A percentile compares a stretch with the other conserved stretches of the same genome.
phyloP scores from a whole-genome alignment of 2,888 invertebrate species.

The Crematogaster levior region DNA sequence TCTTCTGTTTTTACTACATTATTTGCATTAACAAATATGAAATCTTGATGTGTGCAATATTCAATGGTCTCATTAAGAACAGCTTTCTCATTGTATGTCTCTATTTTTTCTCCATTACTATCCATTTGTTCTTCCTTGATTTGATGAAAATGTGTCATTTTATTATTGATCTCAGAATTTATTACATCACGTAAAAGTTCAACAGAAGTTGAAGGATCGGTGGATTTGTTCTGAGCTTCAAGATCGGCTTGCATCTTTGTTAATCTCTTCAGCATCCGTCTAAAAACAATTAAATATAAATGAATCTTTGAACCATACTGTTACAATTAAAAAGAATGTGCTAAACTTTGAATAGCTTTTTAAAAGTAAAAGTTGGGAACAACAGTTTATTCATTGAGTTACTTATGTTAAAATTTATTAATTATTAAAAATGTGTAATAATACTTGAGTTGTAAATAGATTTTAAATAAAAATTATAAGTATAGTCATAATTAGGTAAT shows the following conservation, averaged over 20 bases:
- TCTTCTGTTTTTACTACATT: neutral
- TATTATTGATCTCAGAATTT: neutral
- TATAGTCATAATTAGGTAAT: no score
- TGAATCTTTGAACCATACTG: neutral
- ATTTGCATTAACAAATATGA: neutral
- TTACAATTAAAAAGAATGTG: neutral
- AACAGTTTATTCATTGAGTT: no score
- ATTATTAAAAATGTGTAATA: no score
- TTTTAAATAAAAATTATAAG: no score
- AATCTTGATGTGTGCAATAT: neutral
- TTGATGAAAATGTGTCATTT: neutral
- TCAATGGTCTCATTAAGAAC: neutral
- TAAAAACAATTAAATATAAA: slow-evolving; percentile 3
- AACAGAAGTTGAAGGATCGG: neutral
- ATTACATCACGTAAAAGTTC: neutral
- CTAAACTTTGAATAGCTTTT: neutral
- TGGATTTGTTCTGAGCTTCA: neutral
- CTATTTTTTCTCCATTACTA: neutral
- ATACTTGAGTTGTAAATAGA: no score
- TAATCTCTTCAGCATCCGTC: neutral
- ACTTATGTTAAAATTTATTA: no score
- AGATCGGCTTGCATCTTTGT: neutral
- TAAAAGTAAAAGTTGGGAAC: neutral
- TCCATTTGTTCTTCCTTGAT: neutral
- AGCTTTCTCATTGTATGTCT: neutral